phyloP scores from a whole-genome alignment of 2,888 invertebrate genomes.

The Ormia ochracea region DNA sequence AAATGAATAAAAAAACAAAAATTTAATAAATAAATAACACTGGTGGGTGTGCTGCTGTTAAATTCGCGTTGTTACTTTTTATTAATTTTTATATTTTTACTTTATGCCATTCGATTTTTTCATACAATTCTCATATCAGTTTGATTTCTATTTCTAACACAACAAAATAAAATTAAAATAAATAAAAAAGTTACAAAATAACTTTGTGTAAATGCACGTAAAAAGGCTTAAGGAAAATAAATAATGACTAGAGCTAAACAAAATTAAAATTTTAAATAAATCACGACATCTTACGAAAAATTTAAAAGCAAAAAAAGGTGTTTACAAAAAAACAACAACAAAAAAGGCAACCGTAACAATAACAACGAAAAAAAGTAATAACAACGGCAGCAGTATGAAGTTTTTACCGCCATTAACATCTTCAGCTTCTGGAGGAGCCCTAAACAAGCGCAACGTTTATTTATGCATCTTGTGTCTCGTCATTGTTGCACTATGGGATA shows the following conservation, averaged over 20 bases:
- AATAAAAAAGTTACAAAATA: conserved; percentile 33
- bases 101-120: background rate
- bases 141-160: background rate
- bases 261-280: conserved; percentile 46
- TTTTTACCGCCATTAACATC: conserved; percentile 7
- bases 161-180: background rate
- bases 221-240: conserved; percentile 36
- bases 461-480: conserved; percentile 34
- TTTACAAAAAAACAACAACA: conserved; percentile 25
- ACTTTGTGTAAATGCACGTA: conserved; percentile 28
- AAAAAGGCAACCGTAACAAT: background rate
- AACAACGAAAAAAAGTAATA: conserved; percentile 44
- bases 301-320: conserved; percentile 4
- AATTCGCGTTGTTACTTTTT: conserved; percentile 25
- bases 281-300: conserved; percentile 59
- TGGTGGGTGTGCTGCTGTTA: conserved; percentile 41
- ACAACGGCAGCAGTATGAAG: background rate
- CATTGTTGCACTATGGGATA: conserved; percentile 52
- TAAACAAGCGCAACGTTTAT: conserved; percentile 29
- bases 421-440: conserved; percentile 35
- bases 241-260: conserved; percentile 45
- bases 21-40: conserved; percentile 21
- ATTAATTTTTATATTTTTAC: background rate
- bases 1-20: conserved; percentile 8
- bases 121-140: conserved; percentile 6